Evolutionary conservation across 2,113 vertebrate species (phyloP).

Genomic region (Megaleporinus macrocephalus): DNA sequence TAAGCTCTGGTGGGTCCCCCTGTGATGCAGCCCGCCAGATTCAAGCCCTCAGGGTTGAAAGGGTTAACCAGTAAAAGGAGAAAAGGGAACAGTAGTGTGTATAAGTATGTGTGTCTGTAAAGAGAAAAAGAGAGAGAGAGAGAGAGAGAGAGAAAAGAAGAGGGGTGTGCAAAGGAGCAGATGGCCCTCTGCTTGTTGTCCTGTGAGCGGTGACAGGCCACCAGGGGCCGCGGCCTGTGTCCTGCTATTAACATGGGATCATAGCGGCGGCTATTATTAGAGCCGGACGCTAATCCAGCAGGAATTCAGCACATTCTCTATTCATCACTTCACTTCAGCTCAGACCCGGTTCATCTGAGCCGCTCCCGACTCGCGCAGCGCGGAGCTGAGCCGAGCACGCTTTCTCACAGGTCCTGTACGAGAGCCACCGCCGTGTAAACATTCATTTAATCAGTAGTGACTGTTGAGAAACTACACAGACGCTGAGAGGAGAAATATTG

Average conservation of each 20-base stretch:
- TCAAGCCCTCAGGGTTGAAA: not conserved
- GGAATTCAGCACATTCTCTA: conserved; percentile 24
- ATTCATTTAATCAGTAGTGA: not conserved
- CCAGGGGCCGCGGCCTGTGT: conserved; percentile 23
- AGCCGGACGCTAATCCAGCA: conserved; percentile 12
- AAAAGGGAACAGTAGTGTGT: not conserved
- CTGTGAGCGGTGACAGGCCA: conserved; percentile 17
- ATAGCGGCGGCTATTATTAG: conserved; percentile 31
- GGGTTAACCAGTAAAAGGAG: not conserved
- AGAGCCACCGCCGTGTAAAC: not conserved
- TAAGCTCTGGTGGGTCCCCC: too few relatives aligned
- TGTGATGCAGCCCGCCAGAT: too few relatives aligned
- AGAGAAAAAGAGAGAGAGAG: not conserved
- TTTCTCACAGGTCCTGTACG: not conserved
- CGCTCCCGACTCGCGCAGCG: not conserved
- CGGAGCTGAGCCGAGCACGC: not conserved
- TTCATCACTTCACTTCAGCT: conserved; percentile 29
- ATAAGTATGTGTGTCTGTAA: not conserved
- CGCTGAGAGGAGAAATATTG: not conserved
- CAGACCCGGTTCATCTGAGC: not conserved
- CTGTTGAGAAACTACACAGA: not conserved
- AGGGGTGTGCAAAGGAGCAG: conserved; percentile 10
- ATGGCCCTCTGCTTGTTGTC: conserved; percentile 36
- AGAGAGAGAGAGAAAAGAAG: not conserved
- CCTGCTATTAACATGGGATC: conserved; percentile 36